phyloP scores from a whole-genome alignment of 2,113 vertebrate genomes.

The Podiceps cristatus region DNA sequence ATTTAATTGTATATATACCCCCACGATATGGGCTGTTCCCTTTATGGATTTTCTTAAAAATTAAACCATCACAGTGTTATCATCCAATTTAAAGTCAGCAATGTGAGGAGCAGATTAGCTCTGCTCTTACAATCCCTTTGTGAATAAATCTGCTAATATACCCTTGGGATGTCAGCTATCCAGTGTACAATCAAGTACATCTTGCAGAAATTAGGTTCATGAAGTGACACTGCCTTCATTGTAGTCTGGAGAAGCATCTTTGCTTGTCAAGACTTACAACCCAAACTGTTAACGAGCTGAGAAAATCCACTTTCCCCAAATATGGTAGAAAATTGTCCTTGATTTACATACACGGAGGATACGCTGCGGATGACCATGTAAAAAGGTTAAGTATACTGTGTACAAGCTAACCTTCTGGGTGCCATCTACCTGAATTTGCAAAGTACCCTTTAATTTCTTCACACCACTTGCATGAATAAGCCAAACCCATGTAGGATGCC shows the following conservation, averaged over 20 bases:
- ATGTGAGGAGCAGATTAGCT: background rate
- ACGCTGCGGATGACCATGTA: too few species aligned
- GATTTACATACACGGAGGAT: background rate
- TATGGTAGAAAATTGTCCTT: background rate
- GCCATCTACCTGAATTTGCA: background rate
- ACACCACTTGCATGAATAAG: background rate
- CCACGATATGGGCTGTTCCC: background rate
- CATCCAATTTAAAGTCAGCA: background rate
- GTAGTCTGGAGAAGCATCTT: background rate
- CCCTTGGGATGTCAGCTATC: background rate
- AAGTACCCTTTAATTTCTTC: background rate
- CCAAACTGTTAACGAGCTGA: background rate
- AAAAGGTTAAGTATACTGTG: background rate
- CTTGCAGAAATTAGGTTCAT: background rate
- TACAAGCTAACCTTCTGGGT: background rate
- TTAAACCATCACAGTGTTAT: background rate
- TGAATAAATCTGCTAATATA: background rate
- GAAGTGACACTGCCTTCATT: background rate
- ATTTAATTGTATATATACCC: background rate
- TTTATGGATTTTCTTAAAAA: conserved; percentile 41
- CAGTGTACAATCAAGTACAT: background rate
- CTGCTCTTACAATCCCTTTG: background rate
- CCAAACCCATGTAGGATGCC: background rate
- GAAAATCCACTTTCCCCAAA: background rate
- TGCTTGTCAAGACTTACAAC: background rate